These are phyloP conservation scores for Chaetodon auriga DNA, from an alignment of 2,113 vertebrate species.

Conservation along the genomic window DNA sequence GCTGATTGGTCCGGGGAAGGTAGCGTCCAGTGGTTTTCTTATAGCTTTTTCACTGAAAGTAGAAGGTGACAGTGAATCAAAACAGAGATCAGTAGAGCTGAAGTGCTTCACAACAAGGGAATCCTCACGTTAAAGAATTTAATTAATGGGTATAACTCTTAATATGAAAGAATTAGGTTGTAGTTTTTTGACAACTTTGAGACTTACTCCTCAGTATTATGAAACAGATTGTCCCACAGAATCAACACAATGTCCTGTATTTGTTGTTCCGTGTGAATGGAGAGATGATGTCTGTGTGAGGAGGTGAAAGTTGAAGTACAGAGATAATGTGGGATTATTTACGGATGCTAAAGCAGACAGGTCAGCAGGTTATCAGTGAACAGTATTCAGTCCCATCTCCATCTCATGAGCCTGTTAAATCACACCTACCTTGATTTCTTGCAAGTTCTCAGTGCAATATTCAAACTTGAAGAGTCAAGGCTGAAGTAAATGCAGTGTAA, in stretches of 20 bases:
- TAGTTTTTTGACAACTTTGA: too few relatives aligned
- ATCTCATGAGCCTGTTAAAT: conserved; percentile 14
- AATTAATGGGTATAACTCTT: too few relatives aligned
- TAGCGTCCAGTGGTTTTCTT: too few relatives aligned
- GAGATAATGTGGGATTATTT: not conserved
- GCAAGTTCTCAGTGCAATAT: conserved; percentile 4
- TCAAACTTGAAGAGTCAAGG: conserved; percentile 1
- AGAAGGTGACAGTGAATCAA: too few relatives aligned
- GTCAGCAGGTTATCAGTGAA: not conserved
- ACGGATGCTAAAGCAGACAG: not conserved
- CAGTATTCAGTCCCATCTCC: not conserved
- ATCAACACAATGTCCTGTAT: not conserved
- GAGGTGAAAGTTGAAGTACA: not conserved
- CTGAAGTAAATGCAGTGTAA: conserved; percentile 1
- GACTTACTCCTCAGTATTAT: not conserved
- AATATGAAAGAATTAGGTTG: too few relatives aligned
- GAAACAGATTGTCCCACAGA: not conserved
- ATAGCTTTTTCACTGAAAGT: too few relatives aligned
- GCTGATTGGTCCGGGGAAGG: too few relatives aligned
- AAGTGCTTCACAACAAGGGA: too few relatives aligned
- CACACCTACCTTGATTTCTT: conserved; percentile 4
- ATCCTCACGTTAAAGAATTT: too few relatives aligned
- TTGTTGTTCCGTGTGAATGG: not conserved
- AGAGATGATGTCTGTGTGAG: not conserved
- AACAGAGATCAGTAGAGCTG: too few relatives aligned